phyloP scores from a whole-genome alignment of 2,888 invertebrate genomes.

The Prosopocoilus inquinatus region DNA sequence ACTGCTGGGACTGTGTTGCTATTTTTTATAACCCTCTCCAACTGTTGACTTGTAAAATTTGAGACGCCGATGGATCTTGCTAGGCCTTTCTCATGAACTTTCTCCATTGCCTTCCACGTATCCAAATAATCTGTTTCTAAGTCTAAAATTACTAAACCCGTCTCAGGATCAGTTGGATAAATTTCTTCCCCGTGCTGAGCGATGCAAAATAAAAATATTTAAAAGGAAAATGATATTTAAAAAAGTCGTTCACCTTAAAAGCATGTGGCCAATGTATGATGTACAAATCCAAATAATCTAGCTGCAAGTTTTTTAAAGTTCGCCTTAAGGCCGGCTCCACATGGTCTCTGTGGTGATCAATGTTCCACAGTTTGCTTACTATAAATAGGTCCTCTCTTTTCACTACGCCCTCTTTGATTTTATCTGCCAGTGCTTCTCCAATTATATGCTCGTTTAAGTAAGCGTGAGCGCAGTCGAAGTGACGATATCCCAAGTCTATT shows the following conservation, averaged over 20 bases:
- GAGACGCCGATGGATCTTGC: conserved; percentile 70
- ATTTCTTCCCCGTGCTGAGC: conserved; percentile 6
- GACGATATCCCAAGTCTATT: conserved; percentile 75
- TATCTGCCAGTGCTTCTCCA: conserved; percentile 65
- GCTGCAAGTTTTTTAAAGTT: conserved; percentile 53
- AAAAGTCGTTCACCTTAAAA: conserved; percentile 25
- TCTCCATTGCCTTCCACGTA: conserved; percentile 70
- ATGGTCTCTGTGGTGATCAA: conserved; percentile 72
- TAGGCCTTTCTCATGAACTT: conserved; percentile 60
- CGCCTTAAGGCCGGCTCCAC: conserved; percentile 44
- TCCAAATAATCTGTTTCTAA: conserved; percentile 64
- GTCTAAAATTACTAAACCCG: conserved; percentile 16
- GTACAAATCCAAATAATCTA: conserved; percentile 57
- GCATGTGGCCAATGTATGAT: conserved; percentile 56
- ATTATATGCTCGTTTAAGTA: conserved; percentile 78
- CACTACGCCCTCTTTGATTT: conserved; percentile 65
- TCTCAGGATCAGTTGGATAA: conserved; percentile 7
- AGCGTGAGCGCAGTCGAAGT: conserved; percentile 72
- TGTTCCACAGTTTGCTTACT: conserved; percentile 86
- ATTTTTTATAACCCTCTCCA: conserved; percentile 59
- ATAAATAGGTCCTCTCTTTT: conserved; percentile 71
- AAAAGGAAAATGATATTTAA: too few relatives aligned
- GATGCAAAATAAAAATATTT: background rate
- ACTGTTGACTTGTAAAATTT: conserved; percentile 72
- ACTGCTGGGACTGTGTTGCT: conserved; percentile 60